phyloP scores from a whole-genome alignment of 2,113 vertebrate genomes.

The Laticauda laticaudata region DNA sequence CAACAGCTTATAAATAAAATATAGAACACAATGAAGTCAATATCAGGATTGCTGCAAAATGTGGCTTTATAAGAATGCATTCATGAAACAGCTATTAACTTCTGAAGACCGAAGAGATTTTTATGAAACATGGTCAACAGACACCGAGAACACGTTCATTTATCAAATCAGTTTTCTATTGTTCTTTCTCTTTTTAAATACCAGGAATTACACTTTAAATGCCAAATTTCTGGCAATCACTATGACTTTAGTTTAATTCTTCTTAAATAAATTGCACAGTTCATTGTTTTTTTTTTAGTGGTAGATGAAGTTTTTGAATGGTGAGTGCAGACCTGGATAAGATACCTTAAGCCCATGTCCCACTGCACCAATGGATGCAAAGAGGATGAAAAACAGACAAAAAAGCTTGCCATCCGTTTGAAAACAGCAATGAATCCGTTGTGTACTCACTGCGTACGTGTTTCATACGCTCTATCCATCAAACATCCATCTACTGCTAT shows the following conservation, averaged over 20 bases:
- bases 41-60: not conserved
- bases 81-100: slow-evolving; percentile 38
- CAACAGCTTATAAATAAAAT: slow-evolving; percentile 29
- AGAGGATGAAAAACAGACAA: too few species aligned
- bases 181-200: slow-evolving; percentile 10
- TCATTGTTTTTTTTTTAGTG: not conserved
- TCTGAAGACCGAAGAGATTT: not conserved
- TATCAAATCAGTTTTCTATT: slow-evolving; percentile 5
- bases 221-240: not conserved
- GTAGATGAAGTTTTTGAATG: not conserved
- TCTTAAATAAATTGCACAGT: not conserved
- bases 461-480: too few species aligned
- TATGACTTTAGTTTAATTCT: not conserved
- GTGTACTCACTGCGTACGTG: too few species aligned
- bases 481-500: too few species aligned
- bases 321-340: not conserved
- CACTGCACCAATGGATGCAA: too few species aligned
- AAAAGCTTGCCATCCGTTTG: too few species aligned
- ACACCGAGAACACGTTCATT: not conserved
- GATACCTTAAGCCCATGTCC: not conserved
- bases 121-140: not conserved
- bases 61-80: not conserved
- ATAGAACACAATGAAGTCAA: not conserved
- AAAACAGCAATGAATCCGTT: too few species aligned
- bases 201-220: slow-evolving; percentile 1